Conservation (phyloP, 2,888 invertebrate genomes). For the Meiosimyza decipiens region DNA sequence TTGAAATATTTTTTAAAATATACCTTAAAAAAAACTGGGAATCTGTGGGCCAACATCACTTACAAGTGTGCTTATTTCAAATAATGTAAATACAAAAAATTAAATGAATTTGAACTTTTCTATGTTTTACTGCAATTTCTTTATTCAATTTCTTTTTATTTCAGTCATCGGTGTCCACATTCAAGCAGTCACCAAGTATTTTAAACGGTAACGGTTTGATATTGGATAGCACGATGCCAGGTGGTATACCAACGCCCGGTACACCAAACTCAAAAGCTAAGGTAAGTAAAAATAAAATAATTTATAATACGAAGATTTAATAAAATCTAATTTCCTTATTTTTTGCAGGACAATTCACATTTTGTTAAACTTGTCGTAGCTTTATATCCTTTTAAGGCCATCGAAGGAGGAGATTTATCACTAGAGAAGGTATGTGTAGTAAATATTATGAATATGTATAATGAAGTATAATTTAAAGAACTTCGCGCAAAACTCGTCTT, state of each 20-base stretch:
- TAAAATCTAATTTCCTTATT: slow-evolving; percentile 40
- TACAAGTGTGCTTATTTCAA: too few species aligned
- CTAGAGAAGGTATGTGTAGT: slow-evolving; percentile 78
- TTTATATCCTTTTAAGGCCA: slow-evolving; percentile 89
- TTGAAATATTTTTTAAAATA: too few species aligned
- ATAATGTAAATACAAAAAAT: too few species aligned
- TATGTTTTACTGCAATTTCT: too few species aligned
- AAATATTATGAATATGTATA: too few species aligned
- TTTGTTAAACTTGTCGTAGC: slow-evolving; percentile 88
- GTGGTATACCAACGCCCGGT: slow-evolving; percentile 78
- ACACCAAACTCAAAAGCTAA: slow-evolving; percentile 86
- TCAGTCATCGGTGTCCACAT: slow-evolving; percentile 66
- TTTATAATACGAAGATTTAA: not conserved
- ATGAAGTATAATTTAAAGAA: too few species aligned
- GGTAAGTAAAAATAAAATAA: slow-evolving; percentile 65
- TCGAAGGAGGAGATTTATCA: slow-evolving; percentile 88
- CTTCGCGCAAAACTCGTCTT: too few species aligned
- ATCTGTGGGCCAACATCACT: too few species aligned
- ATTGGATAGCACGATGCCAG: slow-evolving; percentile 72
- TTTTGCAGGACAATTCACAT: slow-evolving; percentile 68
- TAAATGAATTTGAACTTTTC: too few species aligned
- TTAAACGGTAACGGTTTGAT: slow-evolving; percentile 66
- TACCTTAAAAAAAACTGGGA: too few species aligned
- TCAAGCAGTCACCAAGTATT: slow-evolving; percentile 66
- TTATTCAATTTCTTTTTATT: slow-evolving; percentile 4